Conservation (phyloP, 2,797 vertebrate species). For the Acestrorhynchus altus region DNA sequence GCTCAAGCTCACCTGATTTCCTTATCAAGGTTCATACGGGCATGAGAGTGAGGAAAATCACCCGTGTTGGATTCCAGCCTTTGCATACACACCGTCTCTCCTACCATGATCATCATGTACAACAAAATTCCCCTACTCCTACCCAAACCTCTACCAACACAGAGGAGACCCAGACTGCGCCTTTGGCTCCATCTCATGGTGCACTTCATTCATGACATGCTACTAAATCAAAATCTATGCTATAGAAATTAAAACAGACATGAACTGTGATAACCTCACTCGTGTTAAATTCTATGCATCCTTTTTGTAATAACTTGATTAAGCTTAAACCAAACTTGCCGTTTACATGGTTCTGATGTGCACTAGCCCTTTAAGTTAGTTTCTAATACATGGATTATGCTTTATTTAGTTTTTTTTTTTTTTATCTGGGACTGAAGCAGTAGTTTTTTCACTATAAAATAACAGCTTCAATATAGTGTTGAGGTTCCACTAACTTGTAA, state of each 20-base stretch:
- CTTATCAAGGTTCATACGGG: no score
- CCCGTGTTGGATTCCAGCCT: background rate
- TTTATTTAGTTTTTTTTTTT: no score
- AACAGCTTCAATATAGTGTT: no score
- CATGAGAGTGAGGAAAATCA: background rate
- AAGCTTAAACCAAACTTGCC: no score
- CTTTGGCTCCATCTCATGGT: slow-evolving; percentile 24
- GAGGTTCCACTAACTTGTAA: no score
- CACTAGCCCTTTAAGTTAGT: background rate
- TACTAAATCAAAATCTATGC: no score
- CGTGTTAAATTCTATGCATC: no score
- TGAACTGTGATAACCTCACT: no score
- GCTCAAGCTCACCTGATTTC: background rate
- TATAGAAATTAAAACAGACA: no score
- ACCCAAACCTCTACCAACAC: background rate
- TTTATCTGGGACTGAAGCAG: no score
- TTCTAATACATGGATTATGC: background rate
- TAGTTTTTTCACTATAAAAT: no score
- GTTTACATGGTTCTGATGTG: background rate
- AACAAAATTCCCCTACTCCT: background rate
- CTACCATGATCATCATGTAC: background rate
- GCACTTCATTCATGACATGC: background rate
- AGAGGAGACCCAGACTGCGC: background rate
- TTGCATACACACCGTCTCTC: background rate
- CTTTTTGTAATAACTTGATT: background rate